phyloP scores from a whole-genome alignment of 2,113 vertebrate species.

The Neogobius melanostomus region DNA sequence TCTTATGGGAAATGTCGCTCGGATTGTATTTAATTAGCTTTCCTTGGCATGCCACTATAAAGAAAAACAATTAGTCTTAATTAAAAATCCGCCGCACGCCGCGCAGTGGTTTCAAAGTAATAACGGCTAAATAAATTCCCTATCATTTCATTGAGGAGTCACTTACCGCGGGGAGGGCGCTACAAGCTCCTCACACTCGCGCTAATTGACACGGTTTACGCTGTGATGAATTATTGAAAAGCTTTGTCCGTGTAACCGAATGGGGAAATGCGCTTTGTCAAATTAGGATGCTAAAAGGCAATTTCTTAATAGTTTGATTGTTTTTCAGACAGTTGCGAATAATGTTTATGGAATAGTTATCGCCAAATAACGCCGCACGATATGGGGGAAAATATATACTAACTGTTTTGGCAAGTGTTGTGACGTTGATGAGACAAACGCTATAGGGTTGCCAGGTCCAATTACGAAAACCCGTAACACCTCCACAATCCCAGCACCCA shows the following conservation, averaged over 20 bases:
- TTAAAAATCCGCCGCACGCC: slow-evolving; percentile 62
- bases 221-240: slow-evolving; percentile 51
- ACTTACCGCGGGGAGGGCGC: slow-evolving; percentile 42
- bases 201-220: slow-evolving; percentile 38
- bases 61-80: slow-evolving; percentile 77
- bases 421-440: too few species aligned
- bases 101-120: slow-evolving; percentile 61
- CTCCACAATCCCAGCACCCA: too few species aligned
- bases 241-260: slow-evolving; percentile 37
- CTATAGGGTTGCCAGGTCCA: too few species aligned
- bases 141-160: slow-evolving; percentile 41
- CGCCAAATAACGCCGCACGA: too few species aligned
- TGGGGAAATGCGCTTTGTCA: neutral
- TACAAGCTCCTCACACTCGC: slow-evolving; percentile 34
- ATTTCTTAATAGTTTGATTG: neutral
- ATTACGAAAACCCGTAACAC: too few species aligned
- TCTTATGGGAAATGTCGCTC: slow-evolving; percentile 69
- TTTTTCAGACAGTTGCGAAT: neutral
- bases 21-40: slow-evolving; percentile 73
- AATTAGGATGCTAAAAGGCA: neutral
- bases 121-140: slow-evolving; percentile 67
- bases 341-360: too few species aligned
- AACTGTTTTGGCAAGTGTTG: too few species aligned
- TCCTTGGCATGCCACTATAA: slow-evolving; percentile 55
- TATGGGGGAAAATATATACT: too few species aligned